Evolutionary conservation across 2,113 vertebrate species (phyloP).

Genomic region (Hemiprocne comata): DNA sequence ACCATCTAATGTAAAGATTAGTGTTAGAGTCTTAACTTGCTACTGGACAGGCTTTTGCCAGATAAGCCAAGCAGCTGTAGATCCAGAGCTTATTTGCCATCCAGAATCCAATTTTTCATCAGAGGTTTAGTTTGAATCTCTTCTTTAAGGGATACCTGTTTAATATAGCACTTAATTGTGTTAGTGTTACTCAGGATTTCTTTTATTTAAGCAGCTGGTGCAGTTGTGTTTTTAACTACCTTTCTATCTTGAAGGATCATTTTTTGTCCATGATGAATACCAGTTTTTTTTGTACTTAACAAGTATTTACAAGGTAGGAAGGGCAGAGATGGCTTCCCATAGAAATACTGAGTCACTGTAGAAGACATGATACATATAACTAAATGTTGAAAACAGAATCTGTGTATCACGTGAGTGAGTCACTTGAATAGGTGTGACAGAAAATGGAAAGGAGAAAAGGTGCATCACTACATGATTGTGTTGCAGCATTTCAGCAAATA

Average conservation of each 20-base stretch:
- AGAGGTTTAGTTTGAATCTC: constrained; percentile 17
- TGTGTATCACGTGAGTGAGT: not conserved
- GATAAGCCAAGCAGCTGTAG: not conserved
- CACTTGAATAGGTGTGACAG: not conserved
- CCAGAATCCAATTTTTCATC: not conserved
- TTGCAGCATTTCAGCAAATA: not conserved
- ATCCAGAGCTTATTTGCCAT: not conserved
- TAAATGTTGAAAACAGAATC: constrained; percentile 10
- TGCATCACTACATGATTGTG: not conserved
- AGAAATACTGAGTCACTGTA: constrained; percentile 42
- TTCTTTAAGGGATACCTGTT: not conserved
- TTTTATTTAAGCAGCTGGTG: not conserved
- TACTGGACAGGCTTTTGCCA: not conserved
- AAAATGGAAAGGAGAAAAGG: not conserved
- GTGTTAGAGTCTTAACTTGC: not conserved
- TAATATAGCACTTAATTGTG: constrained; percentile 17
- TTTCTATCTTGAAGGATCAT: not conserved
- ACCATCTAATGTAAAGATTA: constrained; percentile 23
- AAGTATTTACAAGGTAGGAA: constrained; percentile 34
- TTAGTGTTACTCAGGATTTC: not conserved
- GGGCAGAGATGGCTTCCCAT: constrained; percentile 7
- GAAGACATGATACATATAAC: constrained; percentile 30
- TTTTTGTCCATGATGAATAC: not conserved
- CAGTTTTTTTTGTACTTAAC: not conserved
- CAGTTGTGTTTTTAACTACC: not conserved